phyloP scores from a whole-genome alignment of 2,888 invertebrate genomes.

The Tiliacea aurago region DNA sequence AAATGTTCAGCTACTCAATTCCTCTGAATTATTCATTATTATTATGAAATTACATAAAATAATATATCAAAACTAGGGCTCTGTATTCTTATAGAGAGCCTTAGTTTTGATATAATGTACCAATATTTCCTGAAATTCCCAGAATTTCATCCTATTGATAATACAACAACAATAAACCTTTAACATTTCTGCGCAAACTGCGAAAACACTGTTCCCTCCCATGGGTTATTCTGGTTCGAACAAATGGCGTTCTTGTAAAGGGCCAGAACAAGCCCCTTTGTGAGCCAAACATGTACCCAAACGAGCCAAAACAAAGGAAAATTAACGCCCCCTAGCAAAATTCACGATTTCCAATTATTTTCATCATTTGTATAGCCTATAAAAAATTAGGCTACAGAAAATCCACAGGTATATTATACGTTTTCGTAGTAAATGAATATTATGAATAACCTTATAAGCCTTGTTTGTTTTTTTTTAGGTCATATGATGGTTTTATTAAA shows the following conservation, averaged over 20 bases:
- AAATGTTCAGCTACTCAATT: neutral
- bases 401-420: constrained; percentile 27
- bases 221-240: constrained; percentile 15
- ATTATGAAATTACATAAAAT: neutral
- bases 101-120: too few species aligned
- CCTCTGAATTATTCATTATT: neutral
- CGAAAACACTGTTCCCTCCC: constrained; percentile 28
- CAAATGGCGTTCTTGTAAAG: constrained; percentile 60
- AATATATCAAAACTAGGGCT: neutral
- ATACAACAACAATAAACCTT: too few species aligned
- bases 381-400: constrained; percentile 48
- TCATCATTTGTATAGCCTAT: constrained; percentile 57
- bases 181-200: constrained; percentile 17
- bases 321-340: constrained; percentile 54
- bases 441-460: neutral
- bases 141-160: neutral
- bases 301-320: constrained; percentile 65
- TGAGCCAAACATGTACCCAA: constrained; percentile 49
- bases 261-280: constrained; percentile 59
- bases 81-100: too few species aligned
- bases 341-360: constrained; percentile 64
- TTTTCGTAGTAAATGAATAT: constrained; percentile 11
- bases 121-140: neutral
- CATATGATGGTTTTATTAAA: neutral
- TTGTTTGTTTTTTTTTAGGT: constrained; percentile 4